A percentile compares a stretch with the other conserved stretches of the same genome.
phyloP scores from a whole-genome alignment of 92 coral and sea anemone genomes.

The Blastomussa wellsi region DNA sequence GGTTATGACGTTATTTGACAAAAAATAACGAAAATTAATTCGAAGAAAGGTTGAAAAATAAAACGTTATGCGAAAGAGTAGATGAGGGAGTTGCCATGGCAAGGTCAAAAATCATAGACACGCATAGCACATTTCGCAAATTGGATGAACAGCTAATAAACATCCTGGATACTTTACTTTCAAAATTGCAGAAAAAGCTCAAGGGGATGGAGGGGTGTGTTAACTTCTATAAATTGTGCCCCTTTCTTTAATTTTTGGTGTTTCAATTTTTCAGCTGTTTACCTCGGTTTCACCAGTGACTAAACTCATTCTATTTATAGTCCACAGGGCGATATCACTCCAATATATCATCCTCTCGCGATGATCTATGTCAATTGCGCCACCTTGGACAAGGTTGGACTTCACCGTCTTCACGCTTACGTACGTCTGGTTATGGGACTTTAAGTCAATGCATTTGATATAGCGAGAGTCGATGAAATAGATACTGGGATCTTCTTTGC shows the following conservation, averaged over 20 bases:
- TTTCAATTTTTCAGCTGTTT: not conserved
- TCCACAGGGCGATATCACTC: conserved; percentile 59
- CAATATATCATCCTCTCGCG: conserved; percentile 48
- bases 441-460: conserved; percentile 58
- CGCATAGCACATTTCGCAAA: too few relatives aligned
- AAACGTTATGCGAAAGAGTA: too few relatives aligned
- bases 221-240: too few relatives aligned
- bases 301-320: conserved; percentile 52
- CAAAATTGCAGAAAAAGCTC: too few relatives aligned
- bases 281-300: conserved; percentile 53
- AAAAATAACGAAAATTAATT: too few relatives aligned
- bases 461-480: conserved; percentile 36
- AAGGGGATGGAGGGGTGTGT: too few relatives aligned
- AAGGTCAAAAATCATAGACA: too few relatives aligned
- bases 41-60: too few relatives aligned
- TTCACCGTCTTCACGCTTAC: conserved; percentile 30
- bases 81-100: too few relatives aligned
- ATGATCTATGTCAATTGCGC: conserved; percentile 60
- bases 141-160: too few relatives aligned
- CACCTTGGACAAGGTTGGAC: conserved; percentile 21
- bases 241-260: not conserved
- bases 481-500: conserved; percentile 46
- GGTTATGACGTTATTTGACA: too few relatives aligned
- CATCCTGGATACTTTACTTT: too few relatives aligned
- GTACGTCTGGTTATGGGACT: conserved; percentile 18